Evolutionary conservation across 2,888 invertebrate genomes (phyloP).

Genomic region (Lepidocyrtoides sp.): DNA sequence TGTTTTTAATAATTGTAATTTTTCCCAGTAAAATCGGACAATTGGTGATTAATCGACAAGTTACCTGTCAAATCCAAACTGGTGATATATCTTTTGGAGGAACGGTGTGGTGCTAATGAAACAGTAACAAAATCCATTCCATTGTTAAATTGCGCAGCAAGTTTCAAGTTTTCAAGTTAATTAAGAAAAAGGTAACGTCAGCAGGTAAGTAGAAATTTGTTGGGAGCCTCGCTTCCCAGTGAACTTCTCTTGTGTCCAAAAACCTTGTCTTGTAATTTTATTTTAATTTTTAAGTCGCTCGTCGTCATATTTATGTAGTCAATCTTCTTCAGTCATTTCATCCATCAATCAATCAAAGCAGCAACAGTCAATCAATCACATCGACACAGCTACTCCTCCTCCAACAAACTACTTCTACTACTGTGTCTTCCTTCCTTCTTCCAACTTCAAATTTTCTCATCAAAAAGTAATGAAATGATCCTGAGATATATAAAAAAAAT

Average conservation of each 20-base stretch:
- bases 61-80: no score
- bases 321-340: conserved; percentile 44
- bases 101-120: no score
- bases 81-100: no score
- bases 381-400: conserved; percentile 54
- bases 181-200: conserved; percentile 33
- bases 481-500: no score
- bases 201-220: conserved; percentile 58
- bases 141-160: no score
- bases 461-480: no score
- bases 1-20: no score
- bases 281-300: conserved; percentile 53
- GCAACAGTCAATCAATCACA: conserved; percentile 53
- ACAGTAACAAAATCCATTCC: no score
- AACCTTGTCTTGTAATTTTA: conserved; percentile 60
- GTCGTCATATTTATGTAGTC: conserved; percentile 8
- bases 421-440: not conserved
- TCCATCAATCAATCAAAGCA: conserved; percentile 63
- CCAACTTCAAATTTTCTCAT: not conserved
- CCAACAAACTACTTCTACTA: not conserved
- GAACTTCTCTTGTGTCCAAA: conserved; percentile 22
- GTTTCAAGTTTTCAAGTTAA: no score
- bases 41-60: no score
- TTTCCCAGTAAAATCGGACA: no score
- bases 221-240: conserved; percentile 39